Conservation (phyloP, 1,140 invertebrate species). For the Drosophila fuyamai region DNA sequence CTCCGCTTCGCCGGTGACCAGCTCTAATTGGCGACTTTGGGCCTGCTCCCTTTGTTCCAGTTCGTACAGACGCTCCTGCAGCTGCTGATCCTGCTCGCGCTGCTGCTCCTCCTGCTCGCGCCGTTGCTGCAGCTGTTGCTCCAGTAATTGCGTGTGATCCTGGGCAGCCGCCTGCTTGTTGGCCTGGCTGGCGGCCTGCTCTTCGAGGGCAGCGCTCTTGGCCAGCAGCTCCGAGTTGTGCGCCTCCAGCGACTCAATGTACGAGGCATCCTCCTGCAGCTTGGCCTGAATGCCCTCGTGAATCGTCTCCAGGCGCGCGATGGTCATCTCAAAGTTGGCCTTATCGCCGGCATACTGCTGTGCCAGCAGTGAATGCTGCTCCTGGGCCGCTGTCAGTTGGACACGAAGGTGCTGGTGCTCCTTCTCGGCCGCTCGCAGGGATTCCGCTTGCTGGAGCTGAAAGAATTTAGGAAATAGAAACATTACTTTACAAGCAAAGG, state of each 20-base stretch:
- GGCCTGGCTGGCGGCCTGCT: slow-evolving; percentile 86
- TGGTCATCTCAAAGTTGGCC: slow-evolving; percentile 61
- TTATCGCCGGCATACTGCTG: slow-evolving; percentile 76
- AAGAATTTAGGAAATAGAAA: neutral
- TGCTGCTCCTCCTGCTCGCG: slow-evolving; percentile 87
- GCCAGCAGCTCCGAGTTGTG: slow-evolving; percentile 88
- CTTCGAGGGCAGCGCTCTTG: slow-evolving; percentile 87
- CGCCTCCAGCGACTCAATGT: slow-evolving; percentile 89
- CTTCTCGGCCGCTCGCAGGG: slow-evolving; percentile 3
- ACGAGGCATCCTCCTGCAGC: slow-evolving; percentile 89
- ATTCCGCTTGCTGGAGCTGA: neutral
- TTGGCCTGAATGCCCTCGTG: slow-evolving; percentile 86
- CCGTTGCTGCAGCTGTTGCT: slow-evolving; percentile 86
- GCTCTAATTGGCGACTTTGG: slow-evolving; percentile 86
- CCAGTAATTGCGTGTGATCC: slow-evolving; percentile 86
- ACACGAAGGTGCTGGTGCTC: slow-evolving; percentile 35
- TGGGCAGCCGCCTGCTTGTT: slow-evolving; percentile 86
- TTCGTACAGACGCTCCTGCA: slow-evolving; percentile 85
- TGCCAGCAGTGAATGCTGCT: slow-evolving; percentile 85
- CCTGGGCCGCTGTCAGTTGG: slow-evolving; percentile 49
- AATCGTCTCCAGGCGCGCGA: slow-evolving; percentile 64
- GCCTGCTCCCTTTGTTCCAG: slow-evolving; percentile 86
- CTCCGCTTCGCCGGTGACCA: slow-evolving; percentile 86
- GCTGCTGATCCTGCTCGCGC: slow-evolving; percentile 86
- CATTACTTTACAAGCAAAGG: neutral